Base-by-base conservation (phyloP, 2,113 vertebrate species). In the Ophiodon elongatus region DNA sequence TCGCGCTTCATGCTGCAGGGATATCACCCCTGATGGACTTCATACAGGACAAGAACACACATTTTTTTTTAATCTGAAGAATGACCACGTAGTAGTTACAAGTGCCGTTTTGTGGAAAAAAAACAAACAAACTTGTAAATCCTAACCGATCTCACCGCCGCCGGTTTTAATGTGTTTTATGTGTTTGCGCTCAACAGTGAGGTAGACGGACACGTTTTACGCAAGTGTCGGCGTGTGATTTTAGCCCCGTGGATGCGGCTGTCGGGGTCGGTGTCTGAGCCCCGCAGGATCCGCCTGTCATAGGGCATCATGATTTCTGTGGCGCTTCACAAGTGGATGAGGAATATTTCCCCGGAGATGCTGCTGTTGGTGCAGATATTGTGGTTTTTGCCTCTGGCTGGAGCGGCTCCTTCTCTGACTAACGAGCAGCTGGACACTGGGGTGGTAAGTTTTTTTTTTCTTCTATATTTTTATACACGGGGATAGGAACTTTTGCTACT, bases 371-470 rank as follows among this genome's bases (percentile, higher is more conserved):
- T 95, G 78, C 92, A 70, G 5, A 65, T 95, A 17, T 62, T 95
- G 79, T 94, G 93, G 73, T 63, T 93, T 65, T 59, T 92, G 41
- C 89, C 90, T 60, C 87, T 85, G 86, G 87, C 82, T 87, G 76
- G 90, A 89, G 91, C 95, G 86, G 95, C 96, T 88, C 93, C 96
- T 10, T 94, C 95, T 69, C 83, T 88, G 39, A 93, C 92, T 6
- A 88, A 94, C 21, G 96, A 96, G 77, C 96, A 98, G 92, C 93
- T 97, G 92, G 96, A 96, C 93, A 94, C 93, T 25, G 97, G 97
- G 93, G 96, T 96, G 95, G 97, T 98, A 95, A 97, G 97, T 97
- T 91, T 70, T 50, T 13, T 29, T 23, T 33, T 45, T 83, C 74
- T 19, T 8, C 31, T 2, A 45, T 45, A 15, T 45, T 21, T 25